phyloP scores from a whole-genome alignment of 2,888 invertebrate genomes.

The Meta bourneti region DNA sequence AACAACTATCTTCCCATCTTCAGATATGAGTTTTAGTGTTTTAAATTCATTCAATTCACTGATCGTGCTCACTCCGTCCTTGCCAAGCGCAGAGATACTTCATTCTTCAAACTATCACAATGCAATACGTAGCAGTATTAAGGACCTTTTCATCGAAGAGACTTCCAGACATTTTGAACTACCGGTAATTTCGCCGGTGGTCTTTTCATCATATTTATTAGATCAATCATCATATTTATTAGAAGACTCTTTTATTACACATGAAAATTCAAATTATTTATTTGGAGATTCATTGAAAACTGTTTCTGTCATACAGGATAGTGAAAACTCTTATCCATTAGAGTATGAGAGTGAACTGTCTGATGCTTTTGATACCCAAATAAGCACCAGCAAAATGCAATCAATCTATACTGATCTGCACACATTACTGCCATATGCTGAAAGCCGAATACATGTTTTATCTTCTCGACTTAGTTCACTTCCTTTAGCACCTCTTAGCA shows the following conservation, averaged over 20 bases:
- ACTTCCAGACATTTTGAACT: neutral
- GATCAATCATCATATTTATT: constrained; percentile 48
- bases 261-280: constrained; percentile 18
- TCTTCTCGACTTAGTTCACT: constrained; percentile 10
- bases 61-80: constrained; percentile 21
- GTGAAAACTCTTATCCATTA: neutral
- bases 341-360: neutral
- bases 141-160: neutral
- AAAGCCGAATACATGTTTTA: constrained; percentile 34
- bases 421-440: constrained; percentile 34
- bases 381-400: neutral
- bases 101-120: neutral
- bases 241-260: constrained; percentile 26
- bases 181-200: neutral
- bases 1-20: constrained; percentile 34
- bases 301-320: neutral
- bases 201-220: constrained; percentile 44
- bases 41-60: constrained; percentile 5
- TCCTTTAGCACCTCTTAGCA: neutral
- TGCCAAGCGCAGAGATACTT: neutral
- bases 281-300: constrained; percentile 8
- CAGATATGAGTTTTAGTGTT: constrained; percentile 7
- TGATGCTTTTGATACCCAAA: neutral
- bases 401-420: neutral
- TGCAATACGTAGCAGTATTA: constrained; percentile 38